Percentiles rank a stretch among this genome's conserved stretches.
phyloP scores from a whole-genome alignment of 2,888 invertebrate genomes.

The Melanophora roralis region DNA sequence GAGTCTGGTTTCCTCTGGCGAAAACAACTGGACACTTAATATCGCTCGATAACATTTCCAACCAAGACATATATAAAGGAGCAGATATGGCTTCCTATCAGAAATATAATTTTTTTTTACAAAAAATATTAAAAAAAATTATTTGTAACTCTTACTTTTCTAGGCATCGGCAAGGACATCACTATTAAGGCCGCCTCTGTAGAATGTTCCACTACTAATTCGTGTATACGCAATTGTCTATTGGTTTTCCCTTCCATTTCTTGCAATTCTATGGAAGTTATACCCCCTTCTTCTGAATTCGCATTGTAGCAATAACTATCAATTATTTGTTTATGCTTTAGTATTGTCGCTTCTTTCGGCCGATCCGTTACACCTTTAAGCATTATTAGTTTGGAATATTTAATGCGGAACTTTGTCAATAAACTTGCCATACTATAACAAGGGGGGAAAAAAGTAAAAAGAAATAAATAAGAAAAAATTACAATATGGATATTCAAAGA shows the following conservation, averaged over 20 bases:
- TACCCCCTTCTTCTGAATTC: conserved; percentile 69
- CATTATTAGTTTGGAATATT: conserved; percentile 93
- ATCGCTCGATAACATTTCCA: conserved; percentile 92
- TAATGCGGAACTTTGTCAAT: conserved; percentile 94
- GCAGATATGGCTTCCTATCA: conserved; percentile 90
- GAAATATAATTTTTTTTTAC: not conserved
- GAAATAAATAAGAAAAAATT: conserved; percentile 38
- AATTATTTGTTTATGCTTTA: conserved; percentile 85
- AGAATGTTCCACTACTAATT: conserved; percentile 92
- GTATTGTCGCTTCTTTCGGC: conserved; percentile 85
- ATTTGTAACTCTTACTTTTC: conserved; percentile 82
- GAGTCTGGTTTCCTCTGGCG: conserved; percentile 91
- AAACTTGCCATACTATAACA: conserved; percentile 91
- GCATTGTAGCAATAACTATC: conserved; percentile 80
- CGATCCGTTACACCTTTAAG: conserved; percentile 92
- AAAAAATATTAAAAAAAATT: too few relatives aligned
- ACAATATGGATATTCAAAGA: too few relatives aligned
- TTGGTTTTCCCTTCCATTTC: conserved; percentile 89
- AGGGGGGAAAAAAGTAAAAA: conserved; percentile 23
- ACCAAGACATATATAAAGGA: conserved; percentile 96
- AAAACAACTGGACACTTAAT: conserved; percentile 91
- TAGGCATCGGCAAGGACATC: conserved; percentile 97
- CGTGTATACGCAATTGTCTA: conserved; percentile 92
- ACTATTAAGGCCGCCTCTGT: conserved; percentile 91
- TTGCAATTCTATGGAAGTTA: conserved; percentile 60